Evolutionary conservation across 2,113 vertebrate genomes (phyloP).

Genomic region (Cichladusa arquata): DNA sequence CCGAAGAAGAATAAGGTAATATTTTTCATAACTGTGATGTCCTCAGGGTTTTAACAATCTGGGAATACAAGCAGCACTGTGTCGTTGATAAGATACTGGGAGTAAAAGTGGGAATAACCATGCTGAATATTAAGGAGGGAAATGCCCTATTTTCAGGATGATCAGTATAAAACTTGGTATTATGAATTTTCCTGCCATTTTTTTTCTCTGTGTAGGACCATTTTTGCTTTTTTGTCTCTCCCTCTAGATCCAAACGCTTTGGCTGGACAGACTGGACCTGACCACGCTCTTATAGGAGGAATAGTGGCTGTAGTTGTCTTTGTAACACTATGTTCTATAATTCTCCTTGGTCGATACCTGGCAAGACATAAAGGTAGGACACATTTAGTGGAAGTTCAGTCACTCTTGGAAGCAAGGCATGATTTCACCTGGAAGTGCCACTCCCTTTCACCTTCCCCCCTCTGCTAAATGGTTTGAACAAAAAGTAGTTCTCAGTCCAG

Average conservation of each 20-base stretch:
- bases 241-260: slow-evolving; percentile 90
- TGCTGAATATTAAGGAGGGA: slow-evolving; percentile 25
- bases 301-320: slow-evolving; percentile 99
- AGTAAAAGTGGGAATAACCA: slow-evolving; percentile 17
- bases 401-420: background rate
- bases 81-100: slow-evolving; percentile 34
- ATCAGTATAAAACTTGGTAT: background rate
- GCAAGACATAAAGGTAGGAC: slow-evolving; percentile 99
- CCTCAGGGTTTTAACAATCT: slow-evolving; percentile 46
- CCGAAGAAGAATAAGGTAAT: slow-evolving; percentile 15
- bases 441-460: rapidly evolving
- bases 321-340: slow-evolving; percentile 97
- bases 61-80: slow-evolving; percentile 30
- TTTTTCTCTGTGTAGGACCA: background rate
- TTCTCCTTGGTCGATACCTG: slow-evolving; percentile 96
- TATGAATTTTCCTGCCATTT: background rate
- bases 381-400: background rate
- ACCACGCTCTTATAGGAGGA: slow-evolving; percentile 97
- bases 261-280: slow-evolving; percentile 85
- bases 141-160: slow-evolving; percentile 41
- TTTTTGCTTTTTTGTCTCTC: slow-evolving; percentile 35
- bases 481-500: background rate
- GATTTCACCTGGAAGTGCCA: background rate
- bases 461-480: background rate
- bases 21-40: slow-evolving; percentile 26